Base-by-base conservation (phyloP, 2,797 vertebrate species). In the Perodicticus potto region DNA sequence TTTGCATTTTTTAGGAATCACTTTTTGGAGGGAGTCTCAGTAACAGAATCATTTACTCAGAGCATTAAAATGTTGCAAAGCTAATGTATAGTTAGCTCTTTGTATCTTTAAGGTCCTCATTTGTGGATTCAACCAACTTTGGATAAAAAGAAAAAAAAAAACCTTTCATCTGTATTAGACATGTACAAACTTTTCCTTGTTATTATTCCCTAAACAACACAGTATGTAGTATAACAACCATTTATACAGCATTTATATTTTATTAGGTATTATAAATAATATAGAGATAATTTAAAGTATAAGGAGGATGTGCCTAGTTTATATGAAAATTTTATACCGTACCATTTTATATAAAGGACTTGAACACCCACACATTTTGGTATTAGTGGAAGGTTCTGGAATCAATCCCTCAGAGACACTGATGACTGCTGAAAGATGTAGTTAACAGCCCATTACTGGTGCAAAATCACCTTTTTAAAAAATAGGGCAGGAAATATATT, bases 401-500 rank as follows among this genome's bases (percentile, higher is more conserved):
- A 80, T 4, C 13, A 80, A 80, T 34, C 13, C 23, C 53, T 53
- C 55, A 17, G 22, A 8, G n/a, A 37, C 16, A 27, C 13, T 57
- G 7, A 37, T 17, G 16, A 80, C 53, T 57, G 7, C 14, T 43
- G 3, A 0, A 0, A 96, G 80, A 93, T 88, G 74, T 55, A 96
- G 80, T 67, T 67, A 74, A 45, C 34, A 80, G 40, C 13, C 22
- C 45, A 81, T 89, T 94, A 93, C 0, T 83, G 93, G 78, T 34
- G 96, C 82, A 88, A 94, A 77, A 95, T 37, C 82, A 27, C 27
- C 89, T 89, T 97, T 97, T 97, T 32, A 0, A 87, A 97, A 94
- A 95, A 88, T 94, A 97, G 83, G 69, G 96, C 78, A 92, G 87
- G 22, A 96, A 97, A 97, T 76, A 73, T 81, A 59, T 97, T 76